Percentiles rank a stretch among this genome's conserved stretches.
These are phyloP conservation scores for Poeciliopsis occidentalis DNA, from an alignment of 2,113 vertebrate species.

Conservation along the genomic window DNA sequence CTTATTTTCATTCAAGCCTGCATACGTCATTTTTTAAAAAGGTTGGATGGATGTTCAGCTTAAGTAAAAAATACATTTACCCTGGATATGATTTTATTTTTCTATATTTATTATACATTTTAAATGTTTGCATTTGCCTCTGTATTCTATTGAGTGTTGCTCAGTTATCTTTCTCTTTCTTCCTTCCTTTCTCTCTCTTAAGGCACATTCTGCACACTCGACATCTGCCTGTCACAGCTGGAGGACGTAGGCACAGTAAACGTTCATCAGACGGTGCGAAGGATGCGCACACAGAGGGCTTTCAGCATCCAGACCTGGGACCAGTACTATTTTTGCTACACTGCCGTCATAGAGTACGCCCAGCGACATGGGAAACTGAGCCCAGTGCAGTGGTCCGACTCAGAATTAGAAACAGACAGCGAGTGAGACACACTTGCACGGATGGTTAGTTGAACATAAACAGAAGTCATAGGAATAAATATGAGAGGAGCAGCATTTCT, in stretches of 20 bases:
- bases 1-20: no score
- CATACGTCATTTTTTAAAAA: no score
- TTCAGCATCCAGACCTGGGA: slow-evolving; percentile 87
- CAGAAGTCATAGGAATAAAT: slow-evolving; percentile 41
- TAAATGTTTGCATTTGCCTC: neutral
- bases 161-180: neutral
- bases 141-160: neutral
- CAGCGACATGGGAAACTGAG: slow-evolving; percentile 79
- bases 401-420: slow-evolving; percentile 85
- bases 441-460: slow-evolving; percentile 19
- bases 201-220: slow-evolving; percentile 85
- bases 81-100: no score
- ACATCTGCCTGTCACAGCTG: slow-evolving; percentile 83
- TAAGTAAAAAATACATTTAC: neutral
- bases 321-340: slow-evolving; percentile 85
- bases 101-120: neutral
- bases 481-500: slow-evolving; percentile 36
- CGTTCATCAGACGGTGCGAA: slow-evolving; percentile 78
- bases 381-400: slow-evolving; percentile 85
- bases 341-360: slow-evolving; percentile 81
- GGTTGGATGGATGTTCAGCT: neutral
- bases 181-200: neutral
- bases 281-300: slow-evolving; percentile 82
- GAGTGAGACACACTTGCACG: slow-evolving; percentile 68
- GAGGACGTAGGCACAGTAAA: slow-evolving; percentile 82